Conservation (phyloP, 2,113 vertebrate genomes). For the cattle (Bos taurus) region ARS-UCD2.0 NC_037328.1:134892001-134892500, state of each 20-base stretch:
- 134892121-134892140: neutral
- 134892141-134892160: neutral
- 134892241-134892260: neutral
- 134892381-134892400: neutral
- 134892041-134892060: neutral
- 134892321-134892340: rapidly evolving
- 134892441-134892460: neutral
- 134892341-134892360: neutral
- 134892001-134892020: neutral
- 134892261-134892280: neutral
- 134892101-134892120: neutral
- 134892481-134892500: neutral
- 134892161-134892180: neutral
- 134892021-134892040: neutral
- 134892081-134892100: neutral
- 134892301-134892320: neutral
- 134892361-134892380: neutral
- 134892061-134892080: neutral
- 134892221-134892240: neutral
- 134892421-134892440: neutral
- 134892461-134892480: neutral
- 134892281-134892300: neutral
- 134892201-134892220: neutral
- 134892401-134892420: neutral
- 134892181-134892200: neutral